phyloP scores from a whole-genome alignment of 2,888 invertebrate genomes.

The Rhagonycha fulva region DNA sequence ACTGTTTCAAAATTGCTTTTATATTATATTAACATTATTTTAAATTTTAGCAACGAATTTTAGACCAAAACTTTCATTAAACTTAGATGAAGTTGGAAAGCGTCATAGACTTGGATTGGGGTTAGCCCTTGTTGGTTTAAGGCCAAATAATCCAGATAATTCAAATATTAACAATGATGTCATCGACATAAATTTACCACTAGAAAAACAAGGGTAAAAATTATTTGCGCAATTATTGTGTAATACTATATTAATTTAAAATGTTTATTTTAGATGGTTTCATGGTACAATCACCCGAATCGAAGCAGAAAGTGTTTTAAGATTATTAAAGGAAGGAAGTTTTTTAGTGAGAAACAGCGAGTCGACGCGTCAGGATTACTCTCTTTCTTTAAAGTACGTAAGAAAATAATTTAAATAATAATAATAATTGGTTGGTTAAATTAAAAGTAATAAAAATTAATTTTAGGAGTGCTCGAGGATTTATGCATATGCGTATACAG shows the following conservation, averaged over 20 bases:
- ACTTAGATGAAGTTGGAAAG: constrained; percentile 65
- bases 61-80: constrained; percentile 75
- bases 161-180: constrained; percentile 70
- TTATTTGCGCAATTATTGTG: not conserved
- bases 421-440: too few species aligned
- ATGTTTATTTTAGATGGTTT: constrained; percentile 75
- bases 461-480: constrained; percentile 88
- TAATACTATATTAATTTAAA: not conserved
- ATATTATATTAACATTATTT: constrained; percentile 5
- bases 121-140: constrained; percentile 48
- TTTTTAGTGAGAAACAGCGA: constrained; percentile 94
- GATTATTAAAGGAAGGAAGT: constrained; percentile 86
- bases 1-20: not conserved
- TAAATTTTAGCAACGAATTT: constrained; percentile 46
- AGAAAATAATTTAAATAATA: too few species aligned
- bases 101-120: constrained; percentile 55
- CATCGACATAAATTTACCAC: constrained; percentile 79
- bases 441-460: not conserved
- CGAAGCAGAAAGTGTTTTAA: constrained; percentile 87
- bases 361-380: constrained; percentile 91
- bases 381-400: constrained; percentile 91
- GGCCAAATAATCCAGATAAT: constrained; percentile 56
- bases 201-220: constrained; percentile 83
- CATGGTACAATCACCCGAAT: constrained; percentile 90
- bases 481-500: constrained; percentile 97